Conservation (phyloP, 2,797 vertebrate species). For the Danio aesculapii region DNA sequence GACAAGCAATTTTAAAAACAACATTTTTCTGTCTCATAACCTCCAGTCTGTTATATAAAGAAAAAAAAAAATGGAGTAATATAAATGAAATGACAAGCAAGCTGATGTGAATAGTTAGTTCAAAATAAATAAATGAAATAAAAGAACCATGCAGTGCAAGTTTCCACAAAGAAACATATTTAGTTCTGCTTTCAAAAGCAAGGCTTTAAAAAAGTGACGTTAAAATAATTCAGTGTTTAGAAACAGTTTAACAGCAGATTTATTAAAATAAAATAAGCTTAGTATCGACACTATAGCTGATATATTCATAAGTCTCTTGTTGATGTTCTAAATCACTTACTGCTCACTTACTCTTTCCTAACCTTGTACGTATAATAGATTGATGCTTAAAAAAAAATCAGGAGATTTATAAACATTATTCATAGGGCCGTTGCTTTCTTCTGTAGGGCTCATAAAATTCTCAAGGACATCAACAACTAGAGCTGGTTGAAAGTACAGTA, state of each 20-base stretch:
- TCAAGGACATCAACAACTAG: constrained; percentile 42
- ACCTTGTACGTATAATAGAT: constrained; percentile 12
- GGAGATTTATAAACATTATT: constrained; percentile 46
- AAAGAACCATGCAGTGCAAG: neutral
- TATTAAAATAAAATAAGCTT: constrained; percentile 13
- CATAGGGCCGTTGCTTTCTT: constrained; percentile 27
- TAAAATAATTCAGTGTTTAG: neutral
- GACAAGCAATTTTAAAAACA: constrained; percentile 57
- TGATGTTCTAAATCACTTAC: constrained; percentile 41
- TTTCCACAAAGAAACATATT: neutral
- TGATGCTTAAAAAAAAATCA: constrained; percentile 27
- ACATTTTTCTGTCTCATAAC: constrained; percentile 32
- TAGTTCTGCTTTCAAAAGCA: neutral
- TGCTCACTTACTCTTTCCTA: constrained; percentile 14
- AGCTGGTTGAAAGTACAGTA: constrained; percentile 36
- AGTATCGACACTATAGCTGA: constrained; percentile 10
- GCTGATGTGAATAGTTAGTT: neutral
- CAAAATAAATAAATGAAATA: neutral
- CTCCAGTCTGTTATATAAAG: constrained; percentile 34
- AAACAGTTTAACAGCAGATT: constrained; percentile 4
- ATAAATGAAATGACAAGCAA: constrained; percentile 25
- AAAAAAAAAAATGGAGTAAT: neutral
- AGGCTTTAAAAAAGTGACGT: no score
- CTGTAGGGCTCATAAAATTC: constrained; percentile 43
- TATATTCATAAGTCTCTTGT: constrained; percentile 24